Evolutionary conservation across 2,113 vertebrate species (phyloP), one percentile per base, ranked within the genome.

Genomic region (Calonectris borealis): DNA sequence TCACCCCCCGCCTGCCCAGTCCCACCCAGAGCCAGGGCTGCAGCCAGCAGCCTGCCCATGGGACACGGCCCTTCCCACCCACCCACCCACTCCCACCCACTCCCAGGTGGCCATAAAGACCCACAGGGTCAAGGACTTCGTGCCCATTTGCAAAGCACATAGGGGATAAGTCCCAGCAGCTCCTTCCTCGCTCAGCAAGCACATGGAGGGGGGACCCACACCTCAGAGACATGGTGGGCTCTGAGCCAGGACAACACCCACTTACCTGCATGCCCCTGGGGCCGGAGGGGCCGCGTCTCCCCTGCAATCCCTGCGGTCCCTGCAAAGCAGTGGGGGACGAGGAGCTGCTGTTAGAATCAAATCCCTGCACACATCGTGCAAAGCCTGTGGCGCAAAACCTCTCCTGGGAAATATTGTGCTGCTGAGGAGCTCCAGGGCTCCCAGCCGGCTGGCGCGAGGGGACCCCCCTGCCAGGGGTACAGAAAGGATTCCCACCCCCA

Each of bases 261-360:
- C 96, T 97, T 92, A 99, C 99, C 96, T 98, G 99, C 4, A 15
- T 60, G 42, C 99, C 99, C 82, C 98, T 91, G 25, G 79, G 96
- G 68, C 99, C 99, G 0, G 98, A 97, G 83, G 97, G 76, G 34
- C 99, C 99, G 0, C 97, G 97, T 38, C 97, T 97, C 75, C 99
- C 99, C 83, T 99, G 98, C 73, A 99, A 82, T 55, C 99, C 99
- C 51, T 96, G 98, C 3, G 98, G 98, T 48, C 99, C 99, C 99
- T 99, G 76, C 13, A 54, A 46, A 88, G 58, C 15, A 66, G 46
- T 0, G 2, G 10, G 25, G 79, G 7, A 61, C 0, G 8, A 49
- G 24, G 68, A 64, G 57, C 25, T 77, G 72, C 34, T 19, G 2
- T 66, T 11, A 58, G 82, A 20, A 21, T 3, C 18, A 9, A 26